Conservation (phyloP, 2,113 vertebrate genomes). For the Brachypodius melanocephalos region DNA sequence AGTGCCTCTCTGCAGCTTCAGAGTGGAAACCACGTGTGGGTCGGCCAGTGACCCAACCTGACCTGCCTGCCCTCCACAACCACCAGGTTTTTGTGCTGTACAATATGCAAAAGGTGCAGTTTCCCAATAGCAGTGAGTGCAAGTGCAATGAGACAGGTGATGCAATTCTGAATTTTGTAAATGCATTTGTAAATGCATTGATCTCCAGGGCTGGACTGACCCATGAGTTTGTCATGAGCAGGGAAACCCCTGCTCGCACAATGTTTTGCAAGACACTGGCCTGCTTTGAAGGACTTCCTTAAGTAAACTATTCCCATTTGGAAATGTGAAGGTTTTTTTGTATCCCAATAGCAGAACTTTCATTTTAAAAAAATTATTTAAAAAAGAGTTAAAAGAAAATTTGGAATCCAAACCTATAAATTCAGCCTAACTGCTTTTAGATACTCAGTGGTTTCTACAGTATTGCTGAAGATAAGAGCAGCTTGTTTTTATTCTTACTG, state of each 20-base stretch:
- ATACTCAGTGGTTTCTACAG: background rate
- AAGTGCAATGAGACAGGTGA: background rate
- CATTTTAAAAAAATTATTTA: background rate
- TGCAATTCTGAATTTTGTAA: background rate
- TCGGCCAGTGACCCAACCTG: background rate
- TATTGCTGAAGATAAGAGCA: background rate
- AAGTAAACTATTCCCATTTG: background rate
- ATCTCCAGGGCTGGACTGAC: background rate
- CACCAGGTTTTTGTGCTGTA: background rate
- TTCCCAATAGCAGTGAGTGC: background rate
- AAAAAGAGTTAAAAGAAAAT: background rate
- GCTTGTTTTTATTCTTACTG: background rate
- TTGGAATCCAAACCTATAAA: background rate
- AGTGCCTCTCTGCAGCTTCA: background rate
- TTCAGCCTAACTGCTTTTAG: background rate
- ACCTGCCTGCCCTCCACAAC: background rate
- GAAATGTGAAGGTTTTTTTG: background rate
- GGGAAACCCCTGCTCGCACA: background rate
- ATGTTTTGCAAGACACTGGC: background rate
- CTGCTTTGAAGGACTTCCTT: background rate
- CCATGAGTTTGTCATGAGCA: background rate
- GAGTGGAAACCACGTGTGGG: rapidly evolving
- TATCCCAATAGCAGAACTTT: background rate
- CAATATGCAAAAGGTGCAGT: background rate
- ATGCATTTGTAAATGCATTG: background rate